Base-by-base conservation (phyloP, 2,888 invertebrate genomes). In the Penaeus monodon region DNA sequence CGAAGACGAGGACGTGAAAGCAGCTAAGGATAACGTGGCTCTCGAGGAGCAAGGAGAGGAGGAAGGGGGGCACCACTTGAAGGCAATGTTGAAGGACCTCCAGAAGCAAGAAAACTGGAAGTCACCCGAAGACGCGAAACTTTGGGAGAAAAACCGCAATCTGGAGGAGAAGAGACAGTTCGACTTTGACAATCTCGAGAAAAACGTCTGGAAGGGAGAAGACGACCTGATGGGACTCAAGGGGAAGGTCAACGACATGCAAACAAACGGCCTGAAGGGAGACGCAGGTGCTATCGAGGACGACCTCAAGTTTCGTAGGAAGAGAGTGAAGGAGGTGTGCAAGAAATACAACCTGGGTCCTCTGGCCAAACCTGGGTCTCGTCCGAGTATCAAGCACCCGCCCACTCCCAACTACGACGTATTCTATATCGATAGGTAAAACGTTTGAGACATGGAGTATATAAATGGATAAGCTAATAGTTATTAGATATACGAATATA, bases 341-440 rank as follows among this genome's bases (percentile, higher is more conserved):
- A 90, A 90, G 84, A 91, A 92, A 64, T 92, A 93, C 90, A 92
- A 92, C 89, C 90, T 93, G 68, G 93, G 93, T 14, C 90, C 91
- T 65, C 92, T 92, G 44, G 85, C 84, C 14, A 24, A 63, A 12
- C 79, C 63, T 3, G 90, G 90, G 2, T 84, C 85, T 29, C 84
- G 90, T 68, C 88, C 91, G 1, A 68, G 85, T 7, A 91, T 92
- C 86, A 93, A 92, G 90, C 92, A 93, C 85, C 93, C 93, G 2
- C 93, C 93, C 2, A 92, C 93, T 0, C 93, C 93, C 0, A 93
- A 93, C 81, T 93, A 93, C 88, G 91, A 92, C 12, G 92, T 93
- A 38, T 93, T 93, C 89, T 93, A 93, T 89, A 92, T 93, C 87
- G 92, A 92, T 90, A 91, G 91, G 93, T 93, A 91, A 82, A 66